Percentiles rank a stretch among this genome's conserved stretches.
Evolutionary conservation across 2,888 invertebrate genomes (phyloP).

Genomic region (Steinernema carpocapsae): DNA sequence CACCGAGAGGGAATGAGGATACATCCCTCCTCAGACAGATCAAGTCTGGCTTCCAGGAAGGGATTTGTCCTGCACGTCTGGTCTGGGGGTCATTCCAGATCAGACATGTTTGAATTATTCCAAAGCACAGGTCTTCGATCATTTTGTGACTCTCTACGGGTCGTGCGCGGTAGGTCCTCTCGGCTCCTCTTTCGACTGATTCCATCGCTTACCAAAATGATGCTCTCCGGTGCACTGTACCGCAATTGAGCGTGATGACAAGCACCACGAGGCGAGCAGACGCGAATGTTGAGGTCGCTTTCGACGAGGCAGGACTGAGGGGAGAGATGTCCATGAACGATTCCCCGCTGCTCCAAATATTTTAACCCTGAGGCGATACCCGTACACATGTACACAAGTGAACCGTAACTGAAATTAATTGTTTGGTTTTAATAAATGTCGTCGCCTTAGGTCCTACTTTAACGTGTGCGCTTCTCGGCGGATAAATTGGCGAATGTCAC

Average conservation of each 20-base stretch:
- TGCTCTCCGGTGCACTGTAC: slow-evolving; percentile 63
- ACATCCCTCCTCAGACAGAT: too few relatives aligned
- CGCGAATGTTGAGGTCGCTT: slow-evolving; percentile 37
- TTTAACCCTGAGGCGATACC: slow-evolving; percentile 54
- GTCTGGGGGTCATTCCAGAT: too few relatives aligned
- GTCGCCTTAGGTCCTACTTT: slow-evolving; percentile 40
- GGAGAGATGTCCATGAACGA: slow-evolving; percentile 62
- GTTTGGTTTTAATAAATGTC: neutral
- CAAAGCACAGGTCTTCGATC: too few relatives aligned
- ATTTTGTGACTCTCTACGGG: neutral
- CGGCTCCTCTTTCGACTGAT: too few relatives aligned
- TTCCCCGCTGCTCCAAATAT: slow-evolving; percentile 52
- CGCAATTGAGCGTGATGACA: slow-evolving; percentile 62
- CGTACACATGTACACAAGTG: slow-evolving; percentile 48
- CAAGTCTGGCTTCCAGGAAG: too few relatives aligned
- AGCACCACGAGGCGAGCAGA: slow-evolving; percentile 57
- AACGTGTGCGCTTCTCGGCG: slow-evolving; percentile 42
- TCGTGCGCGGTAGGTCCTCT: neutral
- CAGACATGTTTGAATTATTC: too few relatives aligned
- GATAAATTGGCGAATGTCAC: slow-evolving; percentile 48
- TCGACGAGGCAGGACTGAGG: slow-evolving; percentile 55
- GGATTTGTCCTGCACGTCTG: too few relatives aligned
- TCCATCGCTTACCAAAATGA: slow-evolving; percentile 49
- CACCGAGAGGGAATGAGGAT: too few relatives aligned
- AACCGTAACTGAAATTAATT: slow-evolving; percentile 22